Percentiles rank a stretch among this genome's conserved stretches.
These are phyloP conservation scores for Talpa occidentalis DNA, from an alignment of 2,113 vertebrate genomes.

Conservation along the genomic window DNA sequence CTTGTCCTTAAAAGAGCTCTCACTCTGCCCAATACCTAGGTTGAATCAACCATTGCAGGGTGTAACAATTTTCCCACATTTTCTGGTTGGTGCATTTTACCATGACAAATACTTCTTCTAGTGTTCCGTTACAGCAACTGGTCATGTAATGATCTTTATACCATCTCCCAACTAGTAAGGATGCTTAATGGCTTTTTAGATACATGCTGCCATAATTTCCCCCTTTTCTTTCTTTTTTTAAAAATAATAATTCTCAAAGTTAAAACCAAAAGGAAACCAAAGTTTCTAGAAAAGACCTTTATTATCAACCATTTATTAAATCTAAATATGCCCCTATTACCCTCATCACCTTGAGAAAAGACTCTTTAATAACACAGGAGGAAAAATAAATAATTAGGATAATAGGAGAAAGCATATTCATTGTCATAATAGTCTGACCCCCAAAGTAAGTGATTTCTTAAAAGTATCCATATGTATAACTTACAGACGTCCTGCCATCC, in stretches of 20 bases:
- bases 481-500: not conserved
- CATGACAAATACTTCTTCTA: not conserved
- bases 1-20: constrained; percentile 3
- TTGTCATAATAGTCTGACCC: constrained; percentile 40
- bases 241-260: not conserved
- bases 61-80: constrained; percentile 27
- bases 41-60: not conserved
- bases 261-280: not conserved
- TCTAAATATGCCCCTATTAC: not conserved
- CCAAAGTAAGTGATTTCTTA: constrained; percentile 30
- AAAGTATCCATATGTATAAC: not conserved
- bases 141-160: not conserved
- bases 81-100: constrained; percentile 42
- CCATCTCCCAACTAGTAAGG: not conserved
- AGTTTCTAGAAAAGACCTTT: not conserved
- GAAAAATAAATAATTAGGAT: constrained; percentile 45
- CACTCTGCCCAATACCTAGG: not conserved
- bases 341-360: constrained; percentile 4
- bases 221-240: not conserved
- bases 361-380: constrained; percentile 49
- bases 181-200: constrained; percentile 31
- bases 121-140: not conserved
- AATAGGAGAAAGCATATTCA: constrained; percentile 43
- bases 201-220: not conserved
- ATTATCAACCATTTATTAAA: not conserved